These are phyloP conservation scores for Clavelina lepadiformis DNA, from an alignment of 23 tunicate genomes.

Conservation along the genomic window DNA sequence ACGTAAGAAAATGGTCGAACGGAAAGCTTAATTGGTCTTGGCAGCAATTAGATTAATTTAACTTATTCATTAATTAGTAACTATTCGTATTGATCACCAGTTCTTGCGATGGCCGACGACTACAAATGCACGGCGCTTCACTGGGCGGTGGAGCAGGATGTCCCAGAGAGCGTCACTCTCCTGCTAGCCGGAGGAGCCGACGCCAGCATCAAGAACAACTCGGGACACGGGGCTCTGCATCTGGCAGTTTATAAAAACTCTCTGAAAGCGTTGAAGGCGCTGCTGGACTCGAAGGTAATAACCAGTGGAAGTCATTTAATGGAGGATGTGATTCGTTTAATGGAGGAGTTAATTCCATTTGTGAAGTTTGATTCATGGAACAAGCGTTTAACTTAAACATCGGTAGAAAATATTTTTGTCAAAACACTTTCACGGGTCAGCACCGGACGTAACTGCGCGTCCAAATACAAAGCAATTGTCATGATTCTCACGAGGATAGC, in stretches of 20 bases:
- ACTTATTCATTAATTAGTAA: background rate
- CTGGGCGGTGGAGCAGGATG: conserved; percentile 62
- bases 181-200: conserved; percentile 52
- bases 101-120: conserved; percentile 43
- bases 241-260: conserved; percentile 46
- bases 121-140: conserved; percentile 45
- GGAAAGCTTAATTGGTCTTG: no score
- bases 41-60: no score
- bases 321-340: no score
- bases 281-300: conserved; percentile 56
- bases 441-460: no score
- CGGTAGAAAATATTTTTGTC: no score
- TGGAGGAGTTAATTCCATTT: no score
- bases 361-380: no score
- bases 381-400: background rate
- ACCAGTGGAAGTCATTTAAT: background rate
- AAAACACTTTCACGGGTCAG: no score
- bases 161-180: conserved; percentile 22
- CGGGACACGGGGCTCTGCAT: conserved; percentile 57
- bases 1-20: conserved; percentile 54
- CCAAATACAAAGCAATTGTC: no score
- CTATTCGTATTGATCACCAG: conserved; percentile 29
- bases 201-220: conserved; percentile 30
- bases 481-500: no score
- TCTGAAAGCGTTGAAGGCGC: conserved; percentile 36